Base-by-base conservation (phyloP, 1,140 invertebrate species). In the Geopemphigus sp. region DNA sequence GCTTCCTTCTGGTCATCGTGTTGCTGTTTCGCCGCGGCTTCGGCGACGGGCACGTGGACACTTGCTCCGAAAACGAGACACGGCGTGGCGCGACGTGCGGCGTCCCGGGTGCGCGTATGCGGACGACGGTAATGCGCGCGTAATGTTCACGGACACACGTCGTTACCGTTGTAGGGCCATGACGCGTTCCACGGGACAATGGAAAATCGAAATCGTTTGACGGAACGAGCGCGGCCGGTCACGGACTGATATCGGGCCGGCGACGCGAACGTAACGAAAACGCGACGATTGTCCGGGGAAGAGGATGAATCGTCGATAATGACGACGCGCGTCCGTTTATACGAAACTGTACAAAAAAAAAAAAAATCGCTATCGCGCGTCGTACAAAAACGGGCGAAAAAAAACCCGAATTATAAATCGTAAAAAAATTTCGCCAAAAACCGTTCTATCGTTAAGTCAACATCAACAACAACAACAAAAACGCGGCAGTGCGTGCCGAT, bases 1-100 rank as follows among this genome's bases (percentile, higher is more conserved):
- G 83, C 81, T 83, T 83, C 82, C 83, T 82, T 81, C 83, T 76
- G 39, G 83, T 83, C 82, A 82, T 83, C 17, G 15, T 50, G 56
- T 15, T 11, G 66, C 3, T 11, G 39, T 68, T 50, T 26, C 14
- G 45, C 17, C 10, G 50, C 17, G 26, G 26, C 68, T 72, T 54
- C 17, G 8, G 68, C 26, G 10, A 54, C 17, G 47, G n/a, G 24
- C 50, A 17, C 15, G 10, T 24, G 15, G 10, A n/a, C n/a, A 72
- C 47, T 22, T 54, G 3, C 17, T 53, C 47, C 68, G 11, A 12
- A n/a, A n/a, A n/a, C 26, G 12, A 72, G 47, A 72, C 47, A 54
- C 68, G 24, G 10, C 19, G 47, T 22, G 47, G 47, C 15, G 47
- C 1, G 8, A 70, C 45, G 63, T n/a, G n/a, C 32, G n/a, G 47